These are phyloP conservation scores for Polydrusus tereticollis DNA, from an alignment of 2,888 invertebrate species.

Conservation along the genomic window DNA sequence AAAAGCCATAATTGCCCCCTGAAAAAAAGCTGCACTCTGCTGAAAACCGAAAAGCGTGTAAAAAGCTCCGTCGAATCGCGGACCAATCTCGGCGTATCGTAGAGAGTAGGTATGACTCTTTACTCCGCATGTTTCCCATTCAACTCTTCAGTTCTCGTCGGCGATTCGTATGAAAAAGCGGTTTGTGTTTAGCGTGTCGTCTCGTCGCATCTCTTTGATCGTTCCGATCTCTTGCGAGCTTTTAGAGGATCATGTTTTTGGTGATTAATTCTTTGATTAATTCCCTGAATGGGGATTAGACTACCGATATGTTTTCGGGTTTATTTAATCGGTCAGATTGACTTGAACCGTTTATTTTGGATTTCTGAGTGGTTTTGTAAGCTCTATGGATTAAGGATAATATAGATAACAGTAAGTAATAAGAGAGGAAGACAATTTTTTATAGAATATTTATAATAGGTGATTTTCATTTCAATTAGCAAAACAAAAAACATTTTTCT, in stretches of 20 bases:
- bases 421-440: too few relatives aligned
- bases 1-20: slow-evolving; percentile 14
- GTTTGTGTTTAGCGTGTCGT: slow-evolving; percentile 12
- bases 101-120: slow-evolving; percentile 45
- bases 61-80: slow-evolving; percentile 24
- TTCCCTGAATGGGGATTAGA: slow-evolving; percentile 27
- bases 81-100: slow-evolving; percentile 28
- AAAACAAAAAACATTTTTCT: too few relatives aligned
- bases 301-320: slow-evolving; percentile 23
- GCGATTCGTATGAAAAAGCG: slow-evolving; percentile 45
- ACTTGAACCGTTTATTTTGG: slow-evolving; percentile 13
- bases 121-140: slow-evolving; percentile 33
- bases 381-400: slow-evolving; percentile 30
- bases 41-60: not conserved
- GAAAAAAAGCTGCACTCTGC: too few relatives aligned
- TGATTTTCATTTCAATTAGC: not conserved
- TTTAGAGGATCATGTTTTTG: slow-evolving; percentile 35
- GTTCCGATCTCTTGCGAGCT: slow-evolving; percentile 32
- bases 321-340: slow-evolving; percentile 5
- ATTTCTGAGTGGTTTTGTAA: not conserved
- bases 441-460: too few relatives aligned
- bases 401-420: slow-evolving; percentile 18
- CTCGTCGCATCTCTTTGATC: slow-evolving; percentile 41
- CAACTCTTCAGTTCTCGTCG: slow-evolving; percentile 47
- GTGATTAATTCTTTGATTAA: slow-evolving; percentile 19